These are phyloP conservation scores for Stratiomys singularior DNA, from an alignment of 2,888 invertebrate genomes.

Conservation along the genomic window DNA sequence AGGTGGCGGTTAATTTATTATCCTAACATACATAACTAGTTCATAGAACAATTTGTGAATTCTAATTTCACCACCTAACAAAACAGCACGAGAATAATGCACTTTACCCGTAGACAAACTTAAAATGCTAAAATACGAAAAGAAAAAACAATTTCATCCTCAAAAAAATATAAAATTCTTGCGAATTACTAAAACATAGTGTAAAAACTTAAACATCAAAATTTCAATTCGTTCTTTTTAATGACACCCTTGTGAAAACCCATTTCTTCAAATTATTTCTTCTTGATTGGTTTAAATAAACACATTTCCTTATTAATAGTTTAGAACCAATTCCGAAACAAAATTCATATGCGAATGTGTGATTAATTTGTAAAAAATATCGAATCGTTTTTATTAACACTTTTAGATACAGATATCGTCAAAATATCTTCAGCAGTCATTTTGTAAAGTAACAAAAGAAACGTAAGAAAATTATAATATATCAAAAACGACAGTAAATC, in stretches of 20 bases:
- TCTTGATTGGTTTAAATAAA: not conserved
- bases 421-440: not conserved
- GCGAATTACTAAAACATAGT: not conserved
- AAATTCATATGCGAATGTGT: conserved; percentile 46
- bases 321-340: conserved; percentile 38
- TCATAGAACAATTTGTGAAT: not conserved
- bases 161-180: not conserved
- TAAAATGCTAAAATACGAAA: conserved; percentile 14
- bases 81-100: conserved; percentile 36
- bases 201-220: conserved; percentile 5
- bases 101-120: conserved; percentile 34
- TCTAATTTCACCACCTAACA: not conserved
- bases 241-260: not conserved
- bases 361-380: conserved; percentile 39
- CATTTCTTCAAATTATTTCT: not conserved
- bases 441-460: not conserved
- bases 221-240: not conserved
- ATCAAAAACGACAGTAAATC: no score
- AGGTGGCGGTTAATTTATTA: not conserved
- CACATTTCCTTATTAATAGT: not conserved
- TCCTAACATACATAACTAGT: not conserved
- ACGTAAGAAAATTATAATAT: not conserved
- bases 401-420: not conserved
- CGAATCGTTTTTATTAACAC: conserved; percentile 13
- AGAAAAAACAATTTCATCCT: not conserved